These are phyloP conservation scores for Phalacrocorax carbo DNA, from an alignment of 2,113 vertebrate species.

Conservation along the genomic window DNA sequence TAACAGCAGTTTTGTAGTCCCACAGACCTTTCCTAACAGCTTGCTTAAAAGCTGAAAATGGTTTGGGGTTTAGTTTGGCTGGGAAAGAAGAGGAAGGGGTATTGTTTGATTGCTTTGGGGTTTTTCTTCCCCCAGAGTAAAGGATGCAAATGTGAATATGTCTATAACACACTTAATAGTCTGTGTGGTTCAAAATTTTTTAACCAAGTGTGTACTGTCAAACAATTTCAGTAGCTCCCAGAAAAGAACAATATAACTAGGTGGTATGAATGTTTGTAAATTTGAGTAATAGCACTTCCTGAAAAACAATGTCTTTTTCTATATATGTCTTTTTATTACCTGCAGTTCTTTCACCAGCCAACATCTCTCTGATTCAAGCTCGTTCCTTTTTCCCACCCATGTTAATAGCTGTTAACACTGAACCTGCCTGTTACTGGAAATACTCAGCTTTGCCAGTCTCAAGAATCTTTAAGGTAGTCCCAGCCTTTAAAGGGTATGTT, in stretches of 20 bases:
- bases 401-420: constrained; percentile 37
- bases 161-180: not conserved
- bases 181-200: not conserved
- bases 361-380: constrained; percentile 17
- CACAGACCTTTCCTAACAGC: not conserved
- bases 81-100: not conserved
- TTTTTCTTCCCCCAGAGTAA: not conserved
- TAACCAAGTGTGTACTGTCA: not conserved
- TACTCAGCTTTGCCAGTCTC: not conserved
- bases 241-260: not conserved
- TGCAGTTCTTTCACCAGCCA: constrained; percentile 23
- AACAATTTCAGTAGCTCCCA: not conserved
- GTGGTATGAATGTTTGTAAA: not conserved
- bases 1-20: not conserved
- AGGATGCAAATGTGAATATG: not conserved
- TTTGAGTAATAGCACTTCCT: not conserved
- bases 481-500: not conserved
- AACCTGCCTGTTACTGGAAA: not conserved
- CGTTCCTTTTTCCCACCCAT: constrained; percentile 15
- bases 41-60: not conserved
- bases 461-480: not conserved
- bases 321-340: constrained; percentile 15
- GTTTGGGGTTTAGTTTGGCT: not conserved
- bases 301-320: not conserved
- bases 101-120: not conserved